A percentile compares a stretch with the other conserved stretches of the same genome.
phyloP scores from a whole-genome alignment of 2,888 invertebrate genomes.

The Nineta flava region DNA sequence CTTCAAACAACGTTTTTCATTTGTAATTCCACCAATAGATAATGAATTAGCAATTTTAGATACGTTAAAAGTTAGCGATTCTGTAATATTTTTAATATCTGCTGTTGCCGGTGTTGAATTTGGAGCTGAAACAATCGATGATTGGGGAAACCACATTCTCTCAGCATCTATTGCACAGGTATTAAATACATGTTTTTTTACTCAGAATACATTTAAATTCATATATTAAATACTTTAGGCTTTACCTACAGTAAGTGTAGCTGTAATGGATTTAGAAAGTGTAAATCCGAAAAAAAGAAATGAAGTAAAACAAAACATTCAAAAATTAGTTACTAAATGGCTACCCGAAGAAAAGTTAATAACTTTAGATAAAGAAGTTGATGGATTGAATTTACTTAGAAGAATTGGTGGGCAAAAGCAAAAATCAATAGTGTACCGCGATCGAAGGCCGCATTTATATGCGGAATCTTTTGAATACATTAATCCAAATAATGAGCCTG shows the following conservation, averaged over 20 bases:
- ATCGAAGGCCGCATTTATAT: constrained; percentile 67
- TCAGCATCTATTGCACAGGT: constrained; percentile 64
- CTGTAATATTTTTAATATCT: constrained; percentile 63
- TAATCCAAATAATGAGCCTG: constrained; percentile 25
- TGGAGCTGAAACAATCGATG: constrained; percentile 52
- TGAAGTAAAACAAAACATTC: constrained; percentile 48
- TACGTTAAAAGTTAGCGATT: constrained; percentile 75
- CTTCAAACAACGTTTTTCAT: constrained; percentile 78
- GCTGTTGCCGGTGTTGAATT: constrained; percentile 34
- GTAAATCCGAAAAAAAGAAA: constrained; percentile 57
- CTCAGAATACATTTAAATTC: not conserved
- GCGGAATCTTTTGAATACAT: constrained; percentile 64
- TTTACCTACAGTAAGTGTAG: constrained; percentile 61
- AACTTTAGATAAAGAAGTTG: constrained; percentile 55
- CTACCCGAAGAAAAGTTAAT: constrained; percentile 71
- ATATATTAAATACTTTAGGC: constrained; percentile 26
- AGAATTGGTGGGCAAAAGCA: constrained; percentile 69
- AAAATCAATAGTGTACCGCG: constrained; percentile 53
- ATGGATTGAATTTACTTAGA: constrained; percentile 58
- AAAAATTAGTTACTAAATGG: constrained; percentile 48
- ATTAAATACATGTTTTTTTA: constrained; percentile 7
- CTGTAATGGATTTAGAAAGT: constrained; percentile 56
- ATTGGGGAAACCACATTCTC: constrained; percentile 63
- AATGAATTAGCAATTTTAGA: constrained; percentile 64
- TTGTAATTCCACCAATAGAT: constrained; percentile 55